Percentiles rank a stretch among this genome's conserved stretches.
These are phyloP conservation scores for Ashinkailepas kermadecensis DNA, from an alignment of 2,888 invertebrate genomes.

Conservation along the genomic window DNA sequence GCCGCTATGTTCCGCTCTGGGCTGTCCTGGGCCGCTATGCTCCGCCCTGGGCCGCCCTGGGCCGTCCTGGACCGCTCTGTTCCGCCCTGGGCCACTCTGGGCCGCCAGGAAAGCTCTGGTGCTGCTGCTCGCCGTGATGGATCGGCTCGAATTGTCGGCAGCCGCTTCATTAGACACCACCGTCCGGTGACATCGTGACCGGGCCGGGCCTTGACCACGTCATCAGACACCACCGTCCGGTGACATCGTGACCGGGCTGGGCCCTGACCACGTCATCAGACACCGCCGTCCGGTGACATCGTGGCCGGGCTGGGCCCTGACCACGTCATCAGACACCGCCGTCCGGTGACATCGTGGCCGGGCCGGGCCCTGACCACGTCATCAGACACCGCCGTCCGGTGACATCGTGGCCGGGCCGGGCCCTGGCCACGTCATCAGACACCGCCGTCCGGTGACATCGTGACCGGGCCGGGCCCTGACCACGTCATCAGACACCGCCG, in stretches of 20 bases:
- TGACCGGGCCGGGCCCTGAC: no score
- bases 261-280: no score
- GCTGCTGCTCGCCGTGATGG: neutral
- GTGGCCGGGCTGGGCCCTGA: neutral
- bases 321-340: neutral
- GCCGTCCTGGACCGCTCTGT: no score
- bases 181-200: neutral
- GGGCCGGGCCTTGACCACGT: neutral
- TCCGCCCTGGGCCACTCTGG: no score
- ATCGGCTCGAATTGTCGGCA: neutral
- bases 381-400: neutral
- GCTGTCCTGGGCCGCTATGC: no score
- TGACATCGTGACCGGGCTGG: neutral
- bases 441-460: neutral
- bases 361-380: no score
- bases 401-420: neutral
- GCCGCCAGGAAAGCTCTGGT: neutral
- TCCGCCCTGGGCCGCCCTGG: no score
- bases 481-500: neutral
- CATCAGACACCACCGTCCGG: neutral
- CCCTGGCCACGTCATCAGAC: neutral
- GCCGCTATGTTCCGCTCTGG: no score
- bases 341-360: neutral
- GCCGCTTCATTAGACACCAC: neutral
- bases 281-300: neutral